A percentile compares a stretch with the other conserved stretches of the same genome.
Evolutionary conservation across 2,113 vertebrate species (phyloP).

Genomic region (Cochlearius cochlearius): DNA sequence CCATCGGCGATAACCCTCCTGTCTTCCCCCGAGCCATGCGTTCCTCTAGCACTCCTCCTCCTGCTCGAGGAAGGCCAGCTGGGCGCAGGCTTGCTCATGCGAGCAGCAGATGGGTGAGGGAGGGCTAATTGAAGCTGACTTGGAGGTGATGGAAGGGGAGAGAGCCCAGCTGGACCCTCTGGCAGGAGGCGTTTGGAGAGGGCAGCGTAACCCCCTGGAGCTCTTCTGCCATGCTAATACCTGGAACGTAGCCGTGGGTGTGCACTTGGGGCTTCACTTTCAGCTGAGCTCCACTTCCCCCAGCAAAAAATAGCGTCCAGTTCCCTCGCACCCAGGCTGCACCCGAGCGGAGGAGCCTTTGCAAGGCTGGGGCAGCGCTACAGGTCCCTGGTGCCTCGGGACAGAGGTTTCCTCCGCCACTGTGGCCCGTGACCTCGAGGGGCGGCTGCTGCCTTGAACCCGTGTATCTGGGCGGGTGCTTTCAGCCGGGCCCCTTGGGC

Average conservation of each 20-base stretch:
- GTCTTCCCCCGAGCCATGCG: not conserved
- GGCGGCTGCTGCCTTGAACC: not conserved
- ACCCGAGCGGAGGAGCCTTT: not conserved
- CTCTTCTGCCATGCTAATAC: not conserved
- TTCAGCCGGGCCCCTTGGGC: not conserved
- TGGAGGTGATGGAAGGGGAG: not conserved
- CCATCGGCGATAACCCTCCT: not conserved
- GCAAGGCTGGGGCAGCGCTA: not conserved
- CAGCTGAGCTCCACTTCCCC: not conserved
- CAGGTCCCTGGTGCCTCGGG: too few relatives aligned
- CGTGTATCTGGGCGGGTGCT: fast-evolving
- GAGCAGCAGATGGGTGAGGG: not conserved
- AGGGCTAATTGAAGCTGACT: not conserved
- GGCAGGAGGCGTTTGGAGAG: not conserved
- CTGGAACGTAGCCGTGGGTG: fast-evolving
- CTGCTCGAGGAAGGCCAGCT: not conserved
- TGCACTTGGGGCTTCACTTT: not conserved
- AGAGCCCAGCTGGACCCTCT: not conserved
- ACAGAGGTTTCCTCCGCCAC: not conserved
- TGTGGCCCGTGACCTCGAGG: fast-evolving
- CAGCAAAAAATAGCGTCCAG: fast-evolving
- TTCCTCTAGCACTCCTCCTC: not conserved
- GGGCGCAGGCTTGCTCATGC: not conserved
- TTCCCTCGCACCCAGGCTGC: not conserved
- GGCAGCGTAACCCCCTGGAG: not conserved